Evolutionary conservation across 2,797 vertebrate species (phyloP).

Genomic region (Hyperoplus lanceolatus): DNA sequence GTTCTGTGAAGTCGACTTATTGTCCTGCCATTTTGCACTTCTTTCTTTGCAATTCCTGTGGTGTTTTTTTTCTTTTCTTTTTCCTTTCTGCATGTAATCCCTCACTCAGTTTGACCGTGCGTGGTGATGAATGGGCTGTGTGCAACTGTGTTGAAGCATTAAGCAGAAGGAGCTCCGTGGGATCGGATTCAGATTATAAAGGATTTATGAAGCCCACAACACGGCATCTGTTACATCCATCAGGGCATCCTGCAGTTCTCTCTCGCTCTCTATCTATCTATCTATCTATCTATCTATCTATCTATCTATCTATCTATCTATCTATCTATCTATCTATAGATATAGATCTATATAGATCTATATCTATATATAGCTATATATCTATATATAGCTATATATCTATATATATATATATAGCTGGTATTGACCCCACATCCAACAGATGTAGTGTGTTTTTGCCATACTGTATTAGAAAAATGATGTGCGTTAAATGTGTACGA

Average conservation of each 20-base stretch:
- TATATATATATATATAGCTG: too few species aligned
- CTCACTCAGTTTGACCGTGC: constrained; percentile 17
- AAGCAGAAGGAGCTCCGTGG: constrained; percentile 54
- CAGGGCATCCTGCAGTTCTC: constrained; percentile 34
- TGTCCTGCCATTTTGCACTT: constrained; percentile 82
- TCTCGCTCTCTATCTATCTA: too few species aligned
- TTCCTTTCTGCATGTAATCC: constrained; percentile 11
- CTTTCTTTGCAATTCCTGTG: constrained; percentile 18
- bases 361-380: too few species aligned
- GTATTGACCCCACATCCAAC: background rate
- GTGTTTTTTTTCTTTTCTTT: background rate
- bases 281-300: too few species aligned
- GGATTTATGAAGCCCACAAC: constrained; percentile 73
- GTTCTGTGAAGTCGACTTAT: constrained; percentile 61
- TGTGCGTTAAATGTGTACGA: background rate
- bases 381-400: too few species aligned
- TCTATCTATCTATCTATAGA: too few species aligned
- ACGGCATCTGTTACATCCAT: constrained; percentile 69
- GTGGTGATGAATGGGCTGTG: constrained; percentile 26
- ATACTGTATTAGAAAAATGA: background rate
- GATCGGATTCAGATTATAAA: constrained; percentile 77
- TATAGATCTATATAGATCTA: too few species aligned
- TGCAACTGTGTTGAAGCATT: constrained; percentile 48
- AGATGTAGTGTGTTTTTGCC: background rate
- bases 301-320: too few species aligned